phyloP scores from a whole-genome alignment of 2,888 invertebrate genomes.

The Pemphredon lugubris region DNA sequence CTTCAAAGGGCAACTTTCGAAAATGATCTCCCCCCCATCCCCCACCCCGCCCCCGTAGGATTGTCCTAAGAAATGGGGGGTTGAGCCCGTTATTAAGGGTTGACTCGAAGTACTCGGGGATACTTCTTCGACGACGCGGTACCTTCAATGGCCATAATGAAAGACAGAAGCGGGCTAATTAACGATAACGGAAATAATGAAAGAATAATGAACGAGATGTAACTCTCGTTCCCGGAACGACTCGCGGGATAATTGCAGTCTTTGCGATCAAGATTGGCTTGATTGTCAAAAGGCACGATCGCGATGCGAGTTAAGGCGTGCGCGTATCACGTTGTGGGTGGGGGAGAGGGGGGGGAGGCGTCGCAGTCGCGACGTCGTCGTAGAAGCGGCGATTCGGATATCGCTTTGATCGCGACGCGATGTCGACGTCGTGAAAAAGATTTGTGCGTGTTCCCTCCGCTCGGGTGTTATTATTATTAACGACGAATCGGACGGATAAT shows the following conservation, averaged over 20 bases:
- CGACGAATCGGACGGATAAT: too few relatives aligned
- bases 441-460: too few relatives aligned
- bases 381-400: too few relatives aligned
- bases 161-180: conserved; percentile 56
- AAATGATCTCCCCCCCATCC: too few relatives aligned
- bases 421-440: too few relatives aligned
- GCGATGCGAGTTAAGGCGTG: not conserved
- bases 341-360: too few relatives aligned
- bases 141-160: conserved; percentile 49
- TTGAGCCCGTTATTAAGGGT: conserved; percentile 60
- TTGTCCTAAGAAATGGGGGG: conserved; percentile 65
- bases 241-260: not conserved
- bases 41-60: conserved; percentile 52
- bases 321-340: not conserved
- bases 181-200: conserved; percentile 54
- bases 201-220: conserved; percentile 32
- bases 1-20: conserved; percentile 64
- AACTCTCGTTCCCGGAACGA: conserved; percentile 3
- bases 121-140: conserved; percentile 22
- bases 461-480: too few relatives aligned
- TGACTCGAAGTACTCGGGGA: conserved; percentile 45
- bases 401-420: too few relatives aligned
- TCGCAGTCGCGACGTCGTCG: too few relatives aligned
- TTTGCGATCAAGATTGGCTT: not conserved
- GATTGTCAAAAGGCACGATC: not conserved